Conservation (phyloP, 2,888 invertebrate species). For the Molanna angustata region DNA sequence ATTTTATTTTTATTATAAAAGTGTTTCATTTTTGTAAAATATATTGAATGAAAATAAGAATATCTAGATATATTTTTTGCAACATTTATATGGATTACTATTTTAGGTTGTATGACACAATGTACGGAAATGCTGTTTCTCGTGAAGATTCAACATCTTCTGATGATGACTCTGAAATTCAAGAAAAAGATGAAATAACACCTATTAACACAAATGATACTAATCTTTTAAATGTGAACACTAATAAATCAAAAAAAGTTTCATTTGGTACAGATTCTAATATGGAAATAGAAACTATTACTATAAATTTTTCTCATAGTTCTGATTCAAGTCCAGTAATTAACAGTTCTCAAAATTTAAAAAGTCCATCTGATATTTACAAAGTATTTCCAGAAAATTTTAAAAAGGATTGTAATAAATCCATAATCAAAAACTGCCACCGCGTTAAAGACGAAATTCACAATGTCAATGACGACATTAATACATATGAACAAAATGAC, state of each 20-base stretch:
- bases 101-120: conserved; percentile 39
- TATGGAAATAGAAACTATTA: conserved; percentile 14
- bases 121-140: conserved; percentile 36
- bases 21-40: too few species aligned
- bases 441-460: conserved; percentile 26
- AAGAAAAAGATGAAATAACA: not conserved
- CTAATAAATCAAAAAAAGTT: conserved; percentile 40
- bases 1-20: too few species aligned
- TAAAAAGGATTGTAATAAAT: conserved; percentile 40
- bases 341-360: conserved; percentile 43
- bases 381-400: conserved; percentile 38
- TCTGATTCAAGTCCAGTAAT: conserved; percentile 35
- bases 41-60: too few species aligned
- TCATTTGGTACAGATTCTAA: conserved; percentile 43
- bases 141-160: conserved; percentile 31
- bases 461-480: not conserved
- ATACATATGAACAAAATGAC: too few species aligned
- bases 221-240: not conserved
- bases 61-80: too few species aligned
- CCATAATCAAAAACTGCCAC: conserved; percentile 46
- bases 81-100: too few species aligned
- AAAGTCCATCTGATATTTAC: conserved; percentile 51
- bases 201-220: not conserved
- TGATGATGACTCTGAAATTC: not conserved
- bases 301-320: conserved; percentile 44